Evolutionary conservation across 2,888 invertebrate genomes (phyloP).

Genomic region (Pandemis cinnamomeana): DNA sequence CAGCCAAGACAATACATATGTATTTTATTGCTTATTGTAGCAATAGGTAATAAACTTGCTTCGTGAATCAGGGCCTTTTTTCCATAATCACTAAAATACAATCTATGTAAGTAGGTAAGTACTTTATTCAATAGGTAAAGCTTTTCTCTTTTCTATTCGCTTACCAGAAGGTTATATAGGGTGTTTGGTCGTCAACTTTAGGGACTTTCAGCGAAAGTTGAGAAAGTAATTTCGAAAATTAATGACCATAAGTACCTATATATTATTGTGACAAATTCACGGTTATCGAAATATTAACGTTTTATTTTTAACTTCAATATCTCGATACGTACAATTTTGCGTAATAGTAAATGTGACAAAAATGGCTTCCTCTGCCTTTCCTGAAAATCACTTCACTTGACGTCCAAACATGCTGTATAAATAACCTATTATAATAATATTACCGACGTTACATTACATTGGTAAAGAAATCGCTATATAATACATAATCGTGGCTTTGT

Average conservation of each 20-base stretch:
- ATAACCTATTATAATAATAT: background rate
- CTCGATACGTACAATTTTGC: too few relatives aligned
- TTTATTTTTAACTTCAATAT: too few relatives aligned
- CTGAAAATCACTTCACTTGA: too few relatives aligned
- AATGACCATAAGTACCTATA: too few relatives aligned
- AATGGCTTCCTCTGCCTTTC: too few relatives aligned
- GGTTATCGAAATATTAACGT: too few relatives aligned
- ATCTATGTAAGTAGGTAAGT: slow-evolving; percentile 21
- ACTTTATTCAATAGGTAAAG: slow-evolving; percentile 22
- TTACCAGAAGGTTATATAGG: slow-evolving; percentile 10
- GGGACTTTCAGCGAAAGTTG: too few relatives aligned
- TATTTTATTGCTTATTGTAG: background rate
- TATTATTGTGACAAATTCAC: too few relatives aligned
- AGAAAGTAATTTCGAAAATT: too few relatives aligned
- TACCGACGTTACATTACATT: background rate
- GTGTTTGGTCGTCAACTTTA: too few relatives aligned
- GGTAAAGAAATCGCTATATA: background rate
- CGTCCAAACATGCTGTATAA: background rate
- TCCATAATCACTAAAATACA: slow-evolving; percentile 1
- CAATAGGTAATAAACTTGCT: background rate
- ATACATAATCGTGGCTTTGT: background rate
- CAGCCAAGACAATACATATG: background rate
- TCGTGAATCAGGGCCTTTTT: background rate
- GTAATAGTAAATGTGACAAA: too few relatives aligned
- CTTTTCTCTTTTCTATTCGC: slow-evolving; percentile 15